Evolutionary conservation across 2,113 vertebrate genomes (phyloP), one percentile per base, ranked within the genome.

Genomic region (Grammomys dolichurus): DNA sequence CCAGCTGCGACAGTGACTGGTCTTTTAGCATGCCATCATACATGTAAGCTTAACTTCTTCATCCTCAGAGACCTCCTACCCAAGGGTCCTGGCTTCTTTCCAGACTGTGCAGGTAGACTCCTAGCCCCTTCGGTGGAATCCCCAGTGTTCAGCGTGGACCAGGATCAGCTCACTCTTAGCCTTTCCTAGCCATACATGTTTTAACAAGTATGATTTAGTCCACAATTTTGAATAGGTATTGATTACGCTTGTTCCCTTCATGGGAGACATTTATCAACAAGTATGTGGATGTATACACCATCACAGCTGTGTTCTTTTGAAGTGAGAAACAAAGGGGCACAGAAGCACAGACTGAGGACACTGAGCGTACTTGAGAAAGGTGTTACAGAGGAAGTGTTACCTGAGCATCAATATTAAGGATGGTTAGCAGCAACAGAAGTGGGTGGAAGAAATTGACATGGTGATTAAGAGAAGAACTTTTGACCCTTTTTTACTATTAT

Each of bases 1-100:
- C 87, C 95, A 95, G 72, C 92, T 94, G 77, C 4, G 17, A 7
- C n/a, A 16, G 72, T 51, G 17, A 93, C 90, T 82, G 46, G 48
- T 65, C 56, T 85, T 76, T 80, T 54, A 56, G 43, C 20, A 67
- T 26, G 48, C 48, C 20, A 24, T 43, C 65, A 78, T 67, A 69
- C 20, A 24, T 60, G 77, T 46, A 56, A n/a, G 65, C 88, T 75
- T 92, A 88, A 88, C 60, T 72, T 86, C 67, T 76, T 28, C 22
- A 11, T 95, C 88, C 92, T 88, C 33, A 60, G 76, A 95, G 77
- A 91, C 73, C 76, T 89, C 24, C 72, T 58, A 92, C 28, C 89
- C 81, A 36, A 89, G 28, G n/a, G 51, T 78, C 28, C 70, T 60
- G 85, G 93, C 46, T 40, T 1, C 19, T 67, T 91, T 70, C 46